Evolutionary conservation across 2,113 vertebrate species (phyloP), one percentile per base, ranked within the genome.

Genomic region (Phyllostomus discolor): DNA sequence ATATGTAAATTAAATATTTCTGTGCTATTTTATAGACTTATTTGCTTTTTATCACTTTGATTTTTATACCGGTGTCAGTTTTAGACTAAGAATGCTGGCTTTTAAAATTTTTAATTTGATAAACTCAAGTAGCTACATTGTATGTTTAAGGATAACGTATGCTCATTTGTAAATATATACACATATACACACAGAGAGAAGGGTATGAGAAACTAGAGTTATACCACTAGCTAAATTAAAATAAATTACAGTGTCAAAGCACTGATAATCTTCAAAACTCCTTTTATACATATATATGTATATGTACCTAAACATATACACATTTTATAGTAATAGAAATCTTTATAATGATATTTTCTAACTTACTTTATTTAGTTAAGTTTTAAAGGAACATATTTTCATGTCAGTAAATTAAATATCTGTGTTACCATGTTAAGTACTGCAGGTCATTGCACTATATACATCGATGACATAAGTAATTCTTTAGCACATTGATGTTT

Each of bases 41-140:
- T 1, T 69, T 81, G 11, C 5, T 50, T 94, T 81, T 52, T 31
- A 50, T 94, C 3, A 48, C 31, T 92, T 10, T 81, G 10, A 38
- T 52, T 11, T 80, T 72, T 84, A 78, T 0, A 50, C 2, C 7
- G 26, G 33, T 73, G 20, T 46, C 16, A 72, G 7, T 67, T 70
- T 66, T 76, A 88, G 11, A 50, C 6, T 41, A 50, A 89, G 12
- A 70, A 46, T 79, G 35, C 0, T 64, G 50, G 26, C 22, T 28
- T 84, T 81, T 59, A 81, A 81, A 59, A 28, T 91, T 86, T 88
- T 88, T 24, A 88, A 88, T 66, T 91, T 90, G 62, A 76, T 31
- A 91, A 59, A 35, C 3, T 8, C 11, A 90, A 72, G 7, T 28
- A 33, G 1, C 1, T 66, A 57, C 52, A 26, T 80, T 85, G 1